Conservation (phyloP, 2,797 vertebrate species). For the Premnoplex brunnescens region DNA sequence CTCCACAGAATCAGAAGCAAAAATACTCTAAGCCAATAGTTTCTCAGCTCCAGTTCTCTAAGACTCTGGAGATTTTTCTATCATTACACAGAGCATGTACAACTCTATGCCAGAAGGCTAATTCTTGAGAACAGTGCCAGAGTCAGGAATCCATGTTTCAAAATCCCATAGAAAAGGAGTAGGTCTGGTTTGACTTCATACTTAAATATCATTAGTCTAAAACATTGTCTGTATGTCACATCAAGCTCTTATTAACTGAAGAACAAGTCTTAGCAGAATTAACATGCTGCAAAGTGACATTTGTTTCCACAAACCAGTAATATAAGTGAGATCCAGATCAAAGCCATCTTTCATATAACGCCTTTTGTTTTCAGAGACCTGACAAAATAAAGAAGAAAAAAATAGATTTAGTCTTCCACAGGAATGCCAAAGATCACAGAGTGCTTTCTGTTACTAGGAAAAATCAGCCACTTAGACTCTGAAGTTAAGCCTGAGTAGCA, state of each 20-base stretch:
- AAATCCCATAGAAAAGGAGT: neutral
- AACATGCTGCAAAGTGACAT: neutral
- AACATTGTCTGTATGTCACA: neutral
- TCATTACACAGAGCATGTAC: neutral
- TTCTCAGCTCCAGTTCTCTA: neutral
- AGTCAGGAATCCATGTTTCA: neutral
- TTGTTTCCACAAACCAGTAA: slow-evolving; percentile 85
- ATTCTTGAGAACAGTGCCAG: neutral
- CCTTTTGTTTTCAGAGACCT: slow-evolving; percentile 96
- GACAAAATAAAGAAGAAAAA: neutral
- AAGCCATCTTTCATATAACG: slow-evolving; percentile 93
- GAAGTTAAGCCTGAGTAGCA: neutral
- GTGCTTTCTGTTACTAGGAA: neutral
- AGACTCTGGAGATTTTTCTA: neutral
- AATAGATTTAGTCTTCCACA: neutral
- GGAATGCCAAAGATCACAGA: neutral
- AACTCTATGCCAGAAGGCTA: neutral
- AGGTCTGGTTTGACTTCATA: neutral
- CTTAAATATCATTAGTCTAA: neutral
- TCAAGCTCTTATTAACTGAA: neutral
- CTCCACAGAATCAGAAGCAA: neutral
- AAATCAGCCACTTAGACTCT: neutral
- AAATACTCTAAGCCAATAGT: neutral
- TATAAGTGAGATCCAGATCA: slow-evolving; percentile 94
- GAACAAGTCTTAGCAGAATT: neutral